Conservation (phyloP, 2,888 invertebrate genomes). For the Torymus aiolomorphi region DNA sequence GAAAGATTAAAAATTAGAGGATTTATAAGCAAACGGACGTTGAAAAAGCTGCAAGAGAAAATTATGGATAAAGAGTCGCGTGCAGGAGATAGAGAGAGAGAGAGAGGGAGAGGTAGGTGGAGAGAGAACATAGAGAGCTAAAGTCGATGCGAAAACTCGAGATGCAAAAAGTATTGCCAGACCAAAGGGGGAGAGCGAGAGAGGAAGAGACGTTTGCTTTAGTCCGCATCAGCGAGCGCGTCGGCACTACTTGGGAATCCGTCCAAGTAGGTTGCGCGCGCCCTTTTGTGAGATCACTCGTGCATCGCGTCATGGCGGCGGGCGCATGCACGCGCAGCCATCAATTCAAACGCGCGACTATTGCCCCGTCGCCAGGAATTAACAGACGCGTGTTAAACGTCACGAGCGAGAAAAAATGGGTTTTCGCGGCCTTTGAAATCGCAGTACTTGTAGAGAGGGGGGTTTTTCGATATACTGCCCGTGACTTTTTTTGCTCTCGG, state of each 20-base stretch:
- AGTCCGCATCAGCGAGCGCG: slow-evolving; percentile 45
- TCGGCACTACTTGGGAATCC: slow-evolving; percentile 64
- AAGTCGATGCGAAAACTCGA: not conserved
- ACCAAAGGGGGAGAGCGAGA: slow-evolving; percentile 1
- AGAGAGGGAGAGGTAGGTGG: not conserved
- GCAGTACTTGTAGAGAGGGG: no score
- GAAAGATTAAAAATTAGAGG: not conserved
- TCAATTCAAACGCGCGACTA: slow-evolving; percentile 32
- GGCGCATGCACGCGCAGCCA: not conserved
- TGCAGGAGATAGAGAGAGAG: not conserved
- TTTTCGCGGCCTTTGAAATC: not conserved
- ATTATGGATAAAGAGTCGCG: slow-evolving; percentile 7
- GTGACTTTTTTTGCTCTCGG: no score
- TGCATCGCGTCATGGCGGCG: slow-evolving; percentile 42
- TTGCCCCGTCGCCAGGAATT: slow-evolving; percentile 9
- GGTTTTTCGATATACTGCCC: no score
- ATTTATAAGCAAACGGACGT: slow-evolving; percentile 28
- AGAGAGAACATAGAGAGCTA: not conserved
- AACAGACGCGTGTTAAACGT: slow-evolving; percentile 37
- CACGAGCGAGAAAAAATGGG: not conserved
- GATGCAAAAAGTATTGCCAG: not conserved
- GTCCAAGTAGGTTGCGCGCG: slow-evolving; percentile 67
- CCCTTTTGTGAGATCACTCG: slow-evolving; percentile 63
- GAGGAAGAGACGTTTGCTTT: slow-evolving; percentile 28
- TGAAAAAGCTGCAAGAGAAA: not conserved